Evolutionary conservation across 2,797 vertebrate species (phyloP), one percentile per base, ranked within the genome.

Genomic region (Typhlichthys eigenmanni): DNA sequence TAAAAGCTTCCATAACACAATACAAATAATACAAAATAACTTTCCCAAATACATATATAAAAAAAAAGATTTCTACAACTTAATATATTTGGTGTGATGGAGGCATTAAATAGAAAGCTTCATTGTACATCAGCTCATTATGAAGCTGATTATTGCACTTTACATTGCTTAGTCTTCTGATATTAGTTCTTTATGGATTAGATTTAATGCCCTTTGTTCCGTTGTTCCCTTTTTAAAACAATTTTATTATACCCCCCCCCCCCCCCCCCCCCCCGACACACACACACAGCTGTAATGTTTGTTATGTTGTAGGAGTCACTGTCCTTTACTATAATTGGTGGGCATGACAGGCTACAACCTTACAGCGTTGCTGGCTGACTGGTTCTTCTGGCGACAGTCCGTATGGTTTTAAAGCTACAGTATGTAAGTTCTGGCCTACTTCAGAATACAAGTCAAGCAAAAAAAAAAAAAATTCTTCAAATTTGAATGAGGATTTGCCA

Each of bases 61-160:
- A 48, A 13, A 13, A 69, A 76, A 52, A 19, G 11, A 17, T 16
- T 54, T 83, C 71, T 78, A 84, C 46, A 89, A 88, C 68, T 87
- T 83, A 90, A 89, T 83, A 89, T 86, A 85, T 92, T 91, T 93
- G 91, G 88, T 92, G 86, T 84, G 68, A 68, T 75, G 72, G 56
- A 80, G 79, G 80, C 50, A 75, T 80, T 72, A 66, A 88, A 87
- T 74, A 79, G 72, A 88, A 81, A 85, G 75, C 80, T 80, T 75
- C 69, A 60, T 74, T 81, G 68, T 77, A 55, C 13, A 76, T 76
- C 77, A 75, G 80, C 78, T 74, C 67, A 19, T 7, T 68, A 70
- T 68, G 70, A 47, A 57, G 80, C 82, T 76, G 68, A 79, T 82
- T 85, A 86, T 80, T 84, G 82, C 81, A 80, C 85, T 62, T 78